Conservation (phyloP, 2,113 vertebrate species). For the human (Homo sapiens) region GRCh38 chr6:80929001-80929500, state of each 20-base stretch:
- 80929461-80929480: neutral
- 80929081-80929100: neutral
- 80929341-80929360: neutral
- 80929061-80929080: neutral
- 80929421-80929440: neutral
- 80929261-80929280: neutral
- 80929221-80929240: too few relatives aligned
- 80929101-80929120: neutral
- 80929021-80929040: neutral
- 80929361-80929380: neutral
- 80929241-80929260: neutral
- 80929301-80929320: neutral
- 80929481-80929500: neutral
- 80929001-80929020: neutral
- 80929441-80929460: neutral
- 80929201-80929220: neutral
- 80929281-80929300: neutral
- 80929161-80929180: neutral
- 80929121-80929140: neutral
- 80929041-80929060: neutral
- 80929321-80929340: neutral
- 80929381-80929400: neutral
- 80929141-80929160: neutral
- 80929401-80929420: neutral
- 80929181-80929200: neutral